phyloP scores from a whole-genome alignment of 2,113 vertebrate genomes.

The Bujurquina vittata region DNA sequence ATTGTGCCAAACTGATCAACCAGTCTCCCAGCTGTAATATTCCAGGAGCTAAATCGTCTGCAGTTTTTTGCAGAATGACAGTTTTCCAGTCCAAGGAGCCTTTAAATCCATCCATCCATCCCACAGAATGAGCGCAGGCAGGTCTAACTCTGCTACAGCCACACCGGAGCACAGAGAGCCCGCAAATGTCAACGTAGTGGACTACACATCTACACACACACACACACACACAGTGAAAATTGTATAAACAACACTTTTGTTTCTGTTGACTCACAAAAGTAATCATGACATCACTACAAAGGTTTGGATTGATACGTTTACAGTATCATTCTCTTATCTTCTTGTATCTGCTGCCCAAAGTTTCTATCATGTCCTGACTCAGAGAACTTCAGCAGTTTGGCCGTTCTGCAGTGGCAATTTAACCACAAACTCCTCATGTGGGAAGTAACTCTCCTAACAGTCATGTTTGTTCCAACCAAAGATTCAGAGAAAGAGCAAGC shows the following conservation, averaged over 20 bases:
- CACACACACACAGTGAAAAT: no score
- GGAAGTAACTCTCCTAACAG: no score
- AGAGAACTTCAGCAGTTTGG: no score
- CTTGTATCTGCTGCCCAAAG: conserved; percentile 53
- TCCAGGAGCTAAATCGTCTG: conserved; percentile 10
- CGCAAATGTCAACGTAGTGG: conserved; percentile 31
- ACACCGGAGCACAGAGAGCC: not conserved
- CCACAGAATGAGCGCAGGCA: conserved; percentile 14
- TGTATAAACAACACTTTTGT: not conserved
- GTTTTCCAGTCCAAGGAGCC: not conserved
- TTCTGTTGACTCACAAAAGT: not conserved
- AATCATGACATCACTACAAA: not conserved
- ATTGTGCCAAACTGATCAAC: not conserved
- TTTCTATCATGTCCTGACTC: no score
- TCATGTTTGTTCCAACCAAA: no score
- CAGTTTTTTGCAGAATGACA: conserved; percentile 8
- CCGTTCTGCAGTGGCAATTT: no score
- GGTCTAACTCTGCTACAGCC: conserved; percentile 8
- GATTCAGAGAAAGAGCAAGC: no score
- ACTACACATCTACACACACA: no score
- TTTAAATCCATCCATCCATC: conserved; percentile 64
- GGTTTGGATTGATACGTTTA: not conserved
- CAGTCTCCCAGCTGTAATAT: conserved; percentile 27
- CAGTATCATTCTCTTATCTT: not conserved
- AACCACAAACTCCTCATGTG: no score